Percentiles rank a stretch among this genome's conserved stretches.
Conservation (phyloP, 2,113 vertebrate species). For the Catharus fuscescens region DNA sequence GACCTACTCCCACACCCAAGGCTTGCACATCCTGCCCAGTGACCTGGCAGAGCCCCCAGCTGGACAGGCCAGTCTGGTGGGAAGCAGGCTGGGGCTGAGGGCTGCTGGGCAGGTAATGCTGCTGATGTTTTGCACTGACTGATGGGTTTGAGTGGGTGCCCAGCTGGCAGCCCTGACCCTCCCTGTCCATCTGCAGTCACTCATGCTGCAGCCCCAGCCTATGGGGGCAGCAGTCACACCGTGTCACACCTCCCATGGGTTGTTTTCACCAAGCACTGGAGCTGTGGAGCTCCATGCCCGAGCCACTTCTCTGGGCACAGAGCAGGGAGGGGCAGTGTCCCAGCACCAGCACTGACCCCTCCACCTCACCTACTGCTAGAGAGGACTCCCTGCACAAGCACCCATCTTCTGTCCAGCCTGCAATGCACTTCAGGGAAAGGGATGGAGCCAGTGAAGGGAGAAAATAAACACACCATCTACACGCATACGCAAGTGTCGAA, state of each 20-base stretch:
- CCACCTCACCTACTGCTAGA: not conserved
- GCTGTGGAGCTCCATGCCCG: not conserved
- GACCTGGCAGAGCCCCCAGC: not conserved
- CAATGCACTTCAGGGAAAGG: conserved; percentile 3
- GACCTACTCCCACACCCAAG: not conserved
- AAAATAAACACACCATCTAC: conserved; percentile 10
- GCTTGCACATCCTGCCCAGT: not conserved
- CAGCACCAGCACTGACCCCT: not conserved
- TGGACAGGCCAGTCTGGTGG: not conserved
- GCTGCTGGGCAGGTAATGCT: not conserved
- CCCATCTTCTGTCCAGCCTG: not conserved
- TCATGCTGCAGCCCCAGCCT: rapidly evolving
- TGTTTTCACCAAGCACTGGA: not conserved
- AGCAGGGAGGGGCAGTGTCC: not conserved
- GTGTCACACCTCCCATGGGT: rapidly evolving
- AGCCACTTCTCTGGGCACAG: not conserved
- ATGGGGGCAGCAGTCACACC: not conserved
- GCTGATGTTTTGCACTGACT: not conserved
- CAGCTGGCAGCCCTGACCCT: not conserved
- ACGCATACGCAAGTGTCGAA: not conserved
- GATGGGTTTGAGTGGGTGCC: not conserved
- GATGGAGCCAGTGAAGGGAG: not conserved
- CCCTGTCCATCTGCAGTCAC: not conserved
- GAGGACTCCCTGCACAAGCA: not conserved
- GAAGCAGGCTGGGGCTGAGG: not conserved